Evolutionary conservation across 2,797 vertebrate species (phyloP).

Genomic region (Loris lydekkerianus): DNA sequence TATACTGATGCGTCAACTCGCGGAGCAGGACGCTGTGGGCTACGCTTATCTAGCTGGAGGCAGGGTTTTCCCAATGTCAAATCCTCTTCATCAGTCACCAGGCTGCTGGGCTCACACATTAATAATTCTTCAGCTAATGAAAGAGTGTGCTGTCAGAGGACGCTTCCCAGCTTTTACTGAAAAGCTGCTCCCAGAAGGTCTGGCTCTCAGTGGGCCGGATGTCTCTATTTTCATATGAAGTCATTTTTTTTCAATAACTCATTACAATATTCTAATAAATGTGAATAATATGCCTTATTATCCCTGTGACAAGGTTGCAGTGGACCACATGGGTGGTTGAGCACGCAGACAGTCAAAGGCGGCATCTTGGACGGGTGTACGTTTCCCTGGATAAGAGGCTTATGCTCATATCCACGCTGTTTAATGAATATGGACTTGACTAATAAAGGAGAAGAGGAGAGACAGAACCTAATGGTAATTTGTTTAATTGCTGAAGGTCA

Average conservation of each 20-base stretch:
- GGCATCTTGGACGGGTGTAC: not conserved
- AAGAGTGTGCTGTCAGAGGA: constrained; percentile 20
- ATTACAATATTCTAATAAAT: constrained; percentile 62
- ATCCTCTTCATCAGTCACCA: constrained; percentile 30
- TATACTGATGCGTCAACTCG: constrained; percentile 34
- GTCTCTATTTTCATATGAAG: constrained; percentile 56
- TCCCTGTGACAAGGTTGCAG: not conserved
- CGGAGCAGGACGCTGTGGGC: not conserved
- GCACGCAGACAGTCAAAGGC: not conserved
- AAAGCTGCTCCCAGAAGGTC: constrained; percentile 2
- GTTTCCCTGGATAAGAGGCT: not conserved
- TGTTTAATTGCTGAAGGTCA: constrained; percentile 3
- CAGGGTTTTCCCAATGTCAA: constrained; percentile 53
- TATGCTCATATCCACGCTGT: not conserved
- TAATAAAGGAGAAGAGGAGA: not conserved
- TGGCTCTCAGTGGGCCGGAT: constrained; percentile 3
- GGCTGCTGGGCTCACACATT: constrained; percentile 51
- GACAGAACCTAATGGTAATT: not conserved
- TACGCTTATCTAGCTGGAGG: constrained; percentile 40
- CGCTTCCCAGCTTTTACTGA: constrained; percentile 50
- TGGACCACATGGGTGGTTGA: not conserved
- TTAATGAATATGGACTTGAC: constrained; percentile 29
- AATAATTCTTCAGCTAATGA: constrained; percentile 68
- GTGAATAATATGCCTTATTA: constrained; percentile 54
- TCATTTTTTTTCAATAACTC: constrained; percentile 35